A percentile compares a stretch with the other conserved stretches of the same genome.
Conservation (phyloP, 2,797 vertebrate genomes). For the Lithobates sylvaticus region DNA sequence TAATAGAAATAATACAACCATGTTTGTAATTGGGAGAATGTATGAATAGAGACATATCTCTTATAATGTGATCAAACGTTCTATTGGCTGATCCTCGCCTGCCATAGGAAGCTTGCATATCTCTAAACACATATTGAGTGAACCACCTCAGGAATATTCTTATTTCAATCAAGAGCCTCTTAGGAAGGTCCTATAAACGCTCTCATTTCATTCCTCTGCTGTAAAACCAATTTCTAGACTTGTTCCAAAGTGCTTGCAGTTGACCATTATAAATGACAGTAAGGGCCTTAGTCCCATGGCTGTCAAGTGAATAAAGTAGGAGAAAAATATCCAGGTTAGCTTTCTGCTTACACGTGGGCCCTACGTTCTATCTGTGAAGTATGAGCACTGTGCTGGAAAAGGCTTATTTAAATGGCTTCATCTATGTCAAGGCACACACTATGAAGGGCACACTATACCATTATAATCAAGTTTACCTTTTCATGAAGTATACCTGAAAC, state of each 20-base stretch:
- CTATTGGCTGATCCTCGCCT: background rate
- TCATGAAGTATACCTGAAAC: too few relatives aligned
- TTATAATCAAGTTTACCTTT: too few relatives aligned
- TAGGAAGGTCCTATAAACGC: slow-evolving; percentile 26
- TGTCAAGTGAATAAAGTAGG: slow-evolving; percentile 18
- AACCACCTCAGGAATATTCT: slow-evolving; percentile 16
- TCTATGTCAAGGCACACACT: background rate
- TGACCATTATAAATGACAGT: slow-evolving; percentile 22
- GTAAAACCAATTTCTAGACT: slow-evolving; percentile 29
- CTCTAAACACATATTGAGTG: slow-evolving; percentile 3
- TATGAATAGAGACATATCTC: slow-evolving; percentile 13
- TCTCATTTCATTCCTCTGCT: slow-evolving; percentile 24
- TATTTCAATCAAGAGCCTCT: slow-evolving; percentile 27
- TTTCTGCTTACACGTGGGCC: background rate
- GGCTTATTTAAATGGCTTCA: slow-evolving; percentile 1
- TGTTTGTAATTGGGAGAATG: slow-evolving; percentile 27
- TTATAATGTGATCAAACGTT: background rate
- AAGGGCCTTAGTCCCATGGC: slow-evolving; percentile 15
- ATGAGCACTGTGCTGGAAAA: background rate
- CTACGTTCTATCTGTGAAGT: slow-evolving; percentile 11
- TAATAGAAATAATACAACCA: background rate
- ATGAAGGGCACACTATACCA: too few relatives aligned
- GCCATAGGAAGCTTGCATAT: background rate
- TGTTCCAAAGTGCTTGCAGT: slow-evolving; percentile 1
- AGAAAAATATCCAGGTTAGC: background rate